Evolutionary conservation across 2,888 invertebrate species (phyloP).

Genomic region (Rhabditophanes sp.): DNA sequence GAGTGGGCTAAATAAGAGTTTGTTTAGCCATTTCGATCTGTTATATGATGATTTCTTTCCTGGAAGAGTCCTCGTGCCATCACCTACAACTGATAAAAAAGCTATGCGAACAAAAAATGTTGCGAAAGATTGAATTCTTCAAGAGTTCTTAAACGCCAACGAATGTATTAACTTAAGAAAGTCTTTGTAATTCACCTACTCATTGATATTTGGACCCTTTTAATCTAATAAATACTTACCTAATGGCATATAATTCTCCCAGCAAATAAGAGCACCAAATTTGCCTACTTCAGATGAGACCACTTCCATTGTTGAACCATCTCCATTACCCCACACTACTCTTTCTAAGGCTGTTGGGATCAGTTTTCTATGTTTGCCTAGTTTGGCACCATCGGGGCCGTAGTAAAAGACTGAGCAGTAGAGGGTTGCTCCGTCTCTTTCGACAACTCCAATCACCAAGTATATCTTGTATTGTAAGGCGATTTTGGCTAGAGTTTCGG

Average conservation of each 20-base stretch:
- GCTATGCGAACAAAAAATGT: too few species aligned
- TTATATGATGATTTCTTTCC: too few species aligned
- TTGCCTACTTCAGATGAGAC: slow-evolving; percentile 22
- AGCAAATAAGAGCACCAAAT: slow-evolving; percentile 32
- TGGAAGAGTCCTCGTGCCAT: not conserved
- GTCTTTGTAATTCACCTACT: too few species aligned
- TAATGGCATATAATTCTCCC: slow-evolving; percentile 39
- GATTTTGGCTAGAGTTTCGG: slow-evolving; percentile 11
- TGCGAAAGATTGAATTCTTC: too few species aligned
- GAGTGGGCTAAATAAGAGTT: too few species aligned
- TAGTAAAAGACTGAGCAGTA: slow-evolving; percentile 38
- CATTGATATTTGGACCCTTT: not conserved
- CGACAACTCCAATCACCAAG: slow-evolving; percentile 32
- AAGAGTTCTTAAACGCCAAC: too few species aligned
- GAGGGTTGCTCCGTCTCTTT: slow-evolving; percentile 24
- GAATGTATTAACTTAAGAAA: too few species aligned
- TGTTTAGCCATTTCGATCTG: too few species aligned
- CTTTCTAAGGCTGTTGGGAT: slow-evolving; percentile 33
- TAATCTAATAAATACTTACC: slow-evolving; percentile 6
- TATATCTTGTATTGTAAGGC: slow-evolving; percentile 15
- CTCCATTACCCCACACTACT: slow-evolving; percentile 34
- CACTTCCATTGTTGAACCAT: slow-evolving; percentile 30
- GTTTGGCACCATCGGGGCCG: slow-evolving; percentile 18
- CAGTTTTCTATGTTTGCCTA: slow-evolving; percentile 32
- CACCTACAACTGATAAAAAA: too few species aligned